Evolutionary conservation across 2,113 vertebrate genomes (phyloP), one percentile per base, ranked within the genome.

Genomic region (Tragelaphus strepsiceros): DNA sequence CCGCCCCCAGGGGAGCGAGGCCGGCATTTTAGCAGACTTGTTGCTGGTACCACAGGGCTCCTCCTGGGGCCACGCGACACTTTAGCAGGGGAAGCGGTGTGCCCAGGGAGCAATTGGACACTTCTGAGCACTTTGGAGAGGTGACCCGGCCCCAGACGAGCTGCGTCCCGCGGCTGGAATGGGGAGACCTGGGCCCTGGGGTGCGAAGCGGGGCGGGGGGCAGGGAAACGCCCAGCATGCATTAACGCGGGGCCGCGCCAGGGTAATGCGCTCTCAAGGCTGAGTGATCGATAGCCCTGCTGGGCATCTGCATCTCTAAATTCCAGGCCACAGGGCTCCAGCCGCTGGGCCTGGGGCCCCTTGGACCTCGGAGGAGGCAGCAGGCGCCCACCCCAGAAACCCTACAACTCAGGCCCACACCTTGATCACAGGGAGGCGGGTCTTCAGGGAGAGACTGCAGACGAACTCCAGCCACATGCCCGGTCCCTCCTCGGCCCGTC

Each of bases 41-140:
- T 97, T 97, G 97, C 98, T 74, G 39, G 54, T 7, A 2, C 0
- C 1, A 1, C 56, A 1, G n/a, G 43, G 80, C 30, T 67, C 95
- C 81, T 81, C 11, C 19, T 0, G 78, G 82, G 74, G 59, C 87
- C 32, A 0, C 3, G 19, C 0, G 77, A 97, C 97, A 98, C 97
- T 98, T 74, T 96, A 95, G 94, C 89, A 24, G 81, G 90, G 93
- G 91, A 98, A 97, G 94, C 1, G 11, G 81, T 1, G 49, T 39
- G 96, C 85, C 92, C 4, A 0, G 90, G 85, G 97, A 43, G 92
- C 97, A 32, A 88, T 97, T 80, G 85, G 80, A 93, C 94, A 94
- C 96, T 94, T 97, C 92, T 96, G 97, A 97, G 98, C 97, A 98
- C 98, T 98, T 98, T 71, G 77, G 97, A 91, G 96, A 95, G 59